Conservation (phyloP, 2,797 vertebrate species). For the Peromyscus nudipes region DNA sequence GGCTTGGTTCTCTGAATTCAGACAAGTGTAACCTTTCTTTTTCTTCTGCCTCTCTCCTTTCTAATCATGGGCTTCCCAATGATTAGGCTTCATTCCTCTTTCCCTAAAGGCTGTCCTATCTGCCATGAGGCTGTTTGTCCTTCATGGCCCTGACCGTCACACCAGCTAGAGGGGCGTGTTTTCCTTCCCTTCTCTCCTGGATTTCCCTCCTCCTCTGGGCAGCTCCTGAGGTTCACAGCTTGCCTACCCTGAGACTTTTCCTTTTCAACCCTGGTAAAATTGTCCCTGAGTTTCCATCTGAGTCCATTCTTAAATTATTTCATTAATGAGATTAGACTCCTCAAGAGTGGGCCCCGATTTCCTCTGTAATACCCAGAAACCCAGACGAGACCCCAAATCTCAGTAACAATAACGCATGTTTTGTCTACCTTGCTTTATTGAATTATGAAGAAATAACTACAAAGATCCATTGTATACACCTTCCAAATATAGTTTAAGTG, state of each 20-base stretch:
- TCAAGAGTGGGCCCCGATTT: neutral
- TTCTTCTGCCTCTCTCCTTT: neutral
- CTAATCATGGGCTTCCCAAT: neutral
- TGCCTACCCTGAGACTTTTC: neutral
- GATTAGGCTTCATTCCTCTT: neutral
- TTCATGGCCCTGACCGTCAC: neutral
- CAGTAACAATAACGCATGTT: neutral
- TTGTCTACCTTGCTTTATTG: neutral
- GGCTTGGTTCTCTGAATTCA: neutral
- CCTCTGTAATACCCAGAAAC: neutral
- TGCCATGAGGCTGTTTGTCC: neutral
- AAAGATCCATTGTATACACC: neutral
- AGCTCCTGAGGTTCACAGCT: neutral
- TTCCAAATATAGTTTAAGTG: slow-evolving; percentile 13
- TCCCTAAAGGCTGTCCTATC: neutral
- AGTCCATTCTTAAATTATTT: neutral
- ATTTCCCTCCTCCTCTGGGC: neutral
- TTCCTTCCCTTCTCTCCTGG: neutral
- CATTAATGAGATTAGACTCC: neutral
- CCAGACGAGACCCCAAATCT: neutral
- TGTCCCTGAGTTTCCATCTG: neutral
- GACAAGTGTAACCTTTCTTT: neutral
- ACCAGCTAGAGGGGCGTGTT: neutral
- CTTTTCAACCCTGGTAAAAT: neutral
- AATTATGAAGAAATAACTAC: neutral